Evolutionary conservation across 2,888 invertebrate species (phyloP), one percentile per base, ranked within the genome.

Genomic region (Rutpela maculata): DNA sequence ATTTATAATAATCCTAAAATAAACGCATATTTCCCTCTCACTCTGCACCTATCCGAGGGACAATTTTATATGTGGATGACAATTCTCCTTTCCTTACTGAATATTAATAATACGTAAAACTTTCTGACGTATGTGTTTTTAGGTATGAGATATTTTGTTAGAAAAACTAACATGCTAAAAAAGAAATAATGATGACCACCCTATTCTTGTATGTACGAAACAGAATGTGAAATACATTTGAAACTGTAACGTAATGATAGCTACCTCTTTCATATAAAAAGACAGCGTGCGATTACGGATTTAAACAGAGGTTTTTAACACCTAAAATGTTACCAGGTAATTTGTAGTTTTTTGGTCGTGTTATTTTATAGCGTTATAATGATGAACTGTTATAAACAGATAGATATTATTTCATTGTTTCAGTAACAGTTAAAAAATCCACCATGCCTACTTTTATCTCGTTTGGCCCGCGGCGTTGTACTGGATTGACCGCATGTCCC

Each of bases 401-500:
- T 50, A 66, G 26, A 50, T 66, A 19, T 26, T 35, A 66, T 17
- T 15, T 43, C 38, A 50, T 72, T 63, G 62, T 74, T 62, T 69
- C 59, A 38, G 71, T 62, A 77, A 72, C 62, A 57, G 72, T 68
- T 73, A 31, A 78, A 80, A 81, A 85, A 84, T 84, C 84, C 84
- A 79, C 84, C 84, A 84, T 84, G 82, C 85, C 85, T 85, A 85
- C 82, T 84, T 85, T 84, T 84, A 86, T 83, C 84, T 84, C 81
- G 81, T 82, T 83, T 84, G 81, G 83, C 84, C 84, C 91, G 91
- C 91, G 91, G 91, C 91, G 91, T 91, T 91, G 83, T 84, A 81
- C 84, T 81, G 84, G 84, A 82, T 80, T 74, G 76, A 65, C 65
- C 65, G 65, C 65, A 65, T 65, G 65, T 43, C 65, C 65, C 83